Conservation (phyloP, 2,888 invertebrate genomes). For the Drosophila subquinaria region DNA sequence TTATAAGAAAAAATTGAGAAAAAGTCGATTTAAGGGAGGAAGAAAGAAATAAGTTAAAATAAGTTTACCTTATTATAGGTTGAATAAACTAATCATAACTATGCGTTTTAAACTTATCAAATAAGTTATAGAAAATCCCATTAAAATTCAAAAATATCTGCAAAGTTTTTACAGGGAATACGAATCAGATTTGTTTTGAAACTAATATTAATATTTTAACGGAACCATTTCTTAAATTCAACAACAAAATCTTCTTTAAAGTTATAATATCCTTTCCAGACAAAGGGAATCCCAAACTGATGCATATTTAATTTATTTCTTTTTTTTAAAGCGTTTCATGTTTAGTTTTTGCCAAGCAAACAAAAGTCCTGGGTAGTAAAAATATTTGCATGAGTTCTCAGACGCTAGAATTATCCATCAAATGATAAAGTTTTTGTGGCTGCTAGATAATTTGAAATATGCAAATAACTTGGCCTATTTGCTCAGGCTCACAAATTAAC, state of each 20-base stretch:
- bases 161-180: too few relatives aligned
- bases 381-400: conserved; percentile 45
- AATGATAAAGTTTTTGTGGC: conserved; percentile 36
- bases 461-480: conserved; percentile 48
- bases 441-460: conserved; percentile 44
- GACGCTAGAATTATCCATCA: conserved; percentile 5
- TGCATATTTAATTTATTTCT: conserved; percentile 28
- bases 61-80: too few relatives aligned
- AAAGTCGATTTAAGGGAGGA: background rate
- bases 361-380: conserved; percentile 3
- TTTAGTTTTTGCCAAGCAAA: conserved; percentile 15
- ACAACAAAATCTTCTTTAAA: background rate
- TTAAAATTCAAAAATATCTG: background rate
- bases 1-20: background rate
- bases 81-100: background rate
- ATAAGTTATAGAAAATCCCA: too few relatives aligned
- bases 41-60: too few relatives aligned
- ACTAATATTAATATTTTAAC: too few relatives aligned
- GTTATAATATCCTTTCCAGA: background rate
- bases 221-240: background rate
- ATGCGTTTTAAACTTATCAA: background rate
- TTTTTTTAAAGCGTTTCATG: conserved; percentile 9
- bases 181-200: too few relatives aligned
- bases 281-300: conserved; percentile 8
- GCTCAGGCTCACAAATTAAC: conserved; percentile 32